Base-by-base conservation (phyloP, 2,797 vertebrate species). In the Kryptolebias ocellatus region DNA sequence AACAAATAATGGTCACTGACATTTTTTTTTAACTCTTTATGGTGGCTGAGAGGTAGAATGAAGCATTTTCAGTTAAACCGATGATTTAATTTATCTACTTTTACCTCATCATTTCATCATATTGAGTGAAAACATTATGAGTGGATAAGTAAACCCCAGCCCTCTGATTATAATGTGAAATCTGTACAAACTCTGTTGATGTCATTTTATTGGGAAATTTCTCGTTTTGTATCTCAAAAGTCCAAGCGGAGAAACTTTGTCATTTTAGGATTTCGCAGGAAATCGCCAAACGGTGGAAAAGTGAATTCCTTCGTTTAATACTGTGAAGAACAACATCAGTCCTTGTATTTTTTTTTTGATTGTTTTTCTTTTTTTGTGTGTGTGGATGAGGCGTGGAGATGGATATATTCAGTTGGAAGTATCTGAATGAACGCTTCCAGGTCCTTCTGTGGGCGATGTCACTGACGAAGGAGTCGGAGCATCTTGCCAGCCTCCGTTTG, bases 401-500 rank as follows among this genome's bases (percentile, higher is more conserved):
- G 83, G 78, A 91, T 91, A 87, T 94, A 94, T 96, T 99, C 96
- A 99, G 95, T 98, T 99, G 95, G 97, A 98, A 92, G 98, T 98
- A 93, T 99, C 98, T 90, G 97, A 99, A 94, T 98, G 98, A 90
- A 98, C 97, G 74, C 98, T 99, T 92, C 97, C 97, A 72, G 98
- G 98, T 94, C 97, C 98, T 98, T 99, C 98, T 93, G 97, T 99
- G 91, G 98, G 97, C 90, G 97, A 99, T 93, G 97, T 99, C 94
- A 99, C 96, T 88, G 98, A 99, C 66, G 98, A 98, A 79, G 97
- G 98, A 93, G 98, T 98, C 67, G 97, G 96, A 90, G 97, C 97
- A 87, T 98, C 97, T 93, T 98, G 97, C 97, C 98, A 99, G 92
- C 97, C 97, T 87, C 98, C 97, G 84, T 99, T 99, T 94, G 96